phyloP scores from a whole-genome alignment of 2,797 vertebrate genomes.

The Pteropus rufus region DNA sequence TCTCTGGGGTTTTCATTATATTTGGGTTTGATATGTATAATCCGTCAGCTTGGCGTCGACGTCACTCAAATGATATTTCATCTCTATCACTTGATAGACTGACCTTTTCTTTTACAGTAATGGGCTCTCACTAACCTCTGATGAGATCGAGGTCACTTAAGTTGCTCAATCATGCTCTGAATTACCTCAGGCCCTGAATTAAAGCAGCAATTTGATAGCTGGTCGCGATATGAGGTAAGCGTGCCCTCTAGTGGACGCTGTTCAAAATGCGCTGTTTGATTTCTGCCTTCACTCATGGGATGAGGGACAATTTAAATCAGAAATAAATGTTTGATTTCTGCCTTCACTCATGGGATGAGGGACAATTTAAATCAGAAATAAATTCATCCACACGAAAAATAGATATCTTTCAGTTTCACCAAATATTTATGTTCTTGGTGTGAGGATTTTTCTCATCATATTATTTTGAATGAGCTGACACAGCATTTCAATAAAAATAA shows the following conservation, averaged over 20 bases:
- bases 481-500: not conserved
- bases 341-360: fast-evolving
- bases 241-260: not conserved
- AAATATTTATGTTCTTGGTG: not conserved
- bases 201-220: not conserved
- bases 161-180: not conserved
- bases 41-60: not conserved
- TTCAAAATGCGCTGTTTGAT: not conserved
- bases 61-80: not conserved
- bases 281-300: too few species aligned
- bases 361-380: not conserved
- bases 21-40: not conserved
- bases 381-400: not conserved
- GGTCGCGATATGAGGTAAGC: not conserved
- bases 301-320: too few species aligned
- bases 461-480: not conserved
- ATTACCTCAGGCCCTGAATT: not conserved
- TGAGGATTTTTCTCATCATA: not conserved
- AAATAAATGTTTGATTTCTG: not conserved
- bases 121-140: not conserved
- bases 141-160: not conserved
- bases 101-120: not conserved
- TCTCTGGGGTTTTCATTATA: not conserved
- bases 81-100: not conserved
- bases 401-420: not conserved